Percentiles rank a stretch among this genome's conserved stretches.
Evolutionary conservation across 1,140 invertebrate species (phyloP).

Genomic region (Colletes latitarsis): DNA sequence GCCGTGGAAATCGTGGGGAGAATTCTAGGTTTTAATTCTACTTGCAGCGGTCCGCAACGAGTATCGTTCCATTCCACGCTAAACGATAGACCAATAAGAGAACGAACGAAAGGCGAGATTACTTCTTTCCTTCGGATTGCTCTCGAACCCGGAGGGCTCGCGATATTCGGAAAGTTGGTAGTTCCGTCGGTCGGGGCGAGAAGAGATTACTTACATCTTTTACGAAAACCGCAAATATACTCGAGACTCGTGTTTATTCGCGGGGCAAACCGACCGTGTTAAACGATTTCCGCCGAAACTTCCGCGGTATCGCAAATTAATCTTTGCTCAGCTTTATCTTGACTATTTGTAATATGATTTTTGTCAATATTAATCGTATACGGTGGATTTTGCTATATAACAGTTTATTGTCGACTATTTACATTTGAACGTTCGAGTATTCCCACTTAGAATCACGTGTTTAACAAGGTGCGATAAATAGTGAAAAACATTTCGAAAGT

Average conservation of each 20-base stretch:
- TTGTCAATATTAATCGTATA: too few relatives aligned
- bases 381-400: too few relatives aligned
- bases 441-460: too few relatives aligned
- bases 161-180: conserved; percentile 64
- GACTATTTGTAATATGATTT: too few relatives aligned
- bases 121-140: conserved; percentile 46
- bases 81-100: conserved; percentile 53
- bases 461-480: too few relatives aligned
- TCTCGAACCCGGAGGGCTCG: conserved; percentile 19
- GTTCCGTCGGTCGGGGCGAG: conserved; percentile 40
- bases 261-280: conserved; percentile 33
- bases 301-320: conserved; percentile 23
- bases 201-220: conserved; percentile 63
- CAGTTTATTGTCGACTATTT: too few relatives aligned
- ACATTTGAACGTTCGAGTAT: too few relatives aligned
- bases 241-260: conserved; percentile 50
- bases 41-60: conserved; percentile 14
- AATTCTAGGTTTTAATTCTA: conserved; percentile 45
- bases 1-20: not conserved
- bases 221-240: conserved; percentile 49
- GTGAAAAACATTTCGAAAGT: too few relatives aligned
- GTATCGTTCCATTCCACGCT: conserved; percentile 31
- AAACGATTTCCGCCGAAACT: conserved; percentile 58
- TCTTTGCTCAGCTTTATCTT: conserved; percentile 10
- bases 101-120: conserved; percentile 51